Evolutionary conservation across 2,113 vertebrate genomes (phyloP).

Genomic region (Potamarius usumacintae): DNA sequence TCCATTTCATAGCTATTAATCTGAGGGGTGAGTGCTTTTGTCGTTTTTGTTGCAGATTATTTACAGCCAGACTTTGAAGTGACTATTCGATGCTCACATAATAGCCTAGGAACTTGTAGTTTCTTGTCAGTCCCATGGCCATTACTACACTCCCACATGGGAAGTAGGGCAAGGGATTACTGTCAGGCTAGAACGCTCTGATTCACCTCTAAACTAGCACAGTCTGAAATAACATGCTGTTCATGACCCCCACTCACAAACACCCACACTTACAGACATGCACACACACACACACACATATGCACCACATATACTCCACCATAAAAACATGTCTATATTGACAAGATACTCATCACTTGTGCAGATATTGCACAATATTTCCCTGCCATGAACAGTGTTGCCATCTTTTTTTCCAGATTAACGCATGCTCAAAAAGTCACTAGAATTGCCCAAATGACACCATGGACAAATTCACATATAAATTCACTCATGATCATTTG

Average conservation of each 20-base stretch:
- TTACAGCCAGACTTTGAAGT: neutral
- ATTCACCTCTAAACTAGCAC: neutral
- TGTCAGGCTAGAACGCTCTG: constrained; percentile 19
- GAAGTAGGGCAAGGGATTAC: constrained; percentile 40
- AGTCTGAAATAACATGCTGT: constrained; percentile 8
- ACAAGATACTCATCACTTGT: neutral
- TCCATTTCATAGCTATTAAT: neutral
- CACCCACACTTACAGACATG: neutral
- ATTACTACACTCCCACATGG: neutral
- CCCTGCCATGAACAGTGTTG: neutral
- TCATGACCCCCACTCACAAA: neutral
- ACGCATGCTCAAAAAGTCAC: neutral
- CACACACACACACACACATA: neutral
- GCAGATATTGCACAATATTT: neutral
- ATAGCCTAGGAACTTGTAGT: neutral
- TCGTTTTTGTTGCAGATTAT: constrained; percentile 7
- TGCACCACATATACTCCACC: neutral
- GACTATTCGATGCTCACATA: neutral
- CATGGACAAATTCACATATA: neutral
- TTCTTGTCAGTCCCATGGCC: constrained; percentile 25
- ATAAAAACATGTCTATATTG: neutral
- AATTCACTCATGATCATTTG: too few relatives aligned
- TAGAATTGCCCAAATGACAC: neutral
- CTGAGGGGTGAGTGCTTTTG: neutral
- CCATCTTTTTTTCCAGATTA: neutral